Evolutionary conservation across 2,797 vertebrate genomes (phyloP), one percentile per base, ranked within the genome.

Genomic region (Sciaenops ocellatus): DNA sequence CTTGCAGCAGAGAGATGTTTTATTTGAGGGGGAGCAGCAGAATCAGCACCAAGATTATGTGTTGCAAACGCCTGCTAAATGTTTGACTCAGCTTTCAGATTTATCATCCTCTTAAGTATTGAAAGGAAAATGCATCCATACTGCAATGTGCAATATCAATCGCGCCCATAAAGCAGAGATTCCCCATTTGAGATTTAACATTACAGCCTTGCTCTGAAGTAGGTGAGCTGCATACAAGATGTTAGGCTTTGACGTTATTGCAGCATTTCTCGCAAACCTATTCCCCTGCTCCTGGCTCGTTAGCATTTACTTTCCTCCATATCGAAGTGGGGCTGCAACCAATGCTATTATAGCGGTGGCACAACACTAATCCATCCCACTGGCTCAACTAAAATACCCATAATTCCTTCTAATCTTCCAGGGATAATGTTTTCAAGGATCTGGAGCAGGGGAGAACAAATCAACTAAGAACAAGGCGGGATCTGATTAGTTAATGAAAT

Each of bases 391-490:
- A 85, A 92, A 94, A 90, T 87, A 90, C 89, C 85, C 83, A 84
- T 91, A 93, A 94, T 93, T 93, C 91, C 89, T 79, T 89, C 85
- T 93, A 90, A 94, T 94, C 91, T 93, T 93, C 76, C 83, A 86
- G 86, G 87, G 89, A 90, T 92, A 91, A 93, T 91, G 90, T 92
- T 90, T 93, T 88, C 83, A 91, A 94, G 90, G 87, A 88, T 92
- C 75, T 82, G 83, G 66, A 84, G 85, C 86, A 85, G 78, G 80
- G 83, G 89, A 92, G 91, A 89, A 89, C 85, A 92, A 91, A 93
- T 90, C 90, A 89, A 74, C 89, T 86, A 88, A 92, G 86, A 93
- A 91, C 85, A 86, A 80, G 69, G 79, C 76, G 10, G 80, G 84
- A 93, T 91, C 86, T 90, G 89, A 94, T 94, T 87, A 91, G 86